A percentile compares a stretch with the other conserved stretches of the same genome.
Evolutionary conservation across 2,797 vertebrate species (phyloP).

Genomic region (Mormyrops boulengeri): DNA sequence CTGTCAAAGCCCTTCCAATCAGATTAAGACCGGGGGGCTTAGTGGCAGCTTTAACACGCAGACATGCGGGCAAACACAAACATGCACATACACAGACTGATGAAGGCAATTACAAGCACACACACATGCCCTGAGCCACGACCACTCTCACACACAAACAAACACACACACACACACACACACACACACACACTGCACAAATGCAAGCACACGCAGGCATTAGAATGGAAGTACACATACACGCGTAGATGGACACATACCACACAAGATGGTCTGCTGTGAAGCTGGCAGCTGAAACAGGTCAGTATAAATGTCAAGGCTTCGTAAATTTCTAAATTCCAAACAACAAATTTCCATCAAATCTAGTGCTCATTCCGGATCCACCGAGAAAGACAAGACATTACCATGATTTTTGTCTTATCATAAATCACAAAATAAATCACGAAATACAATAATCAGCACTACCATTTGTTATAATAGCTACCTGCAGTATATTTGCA

Average conservation of each 20-base stretch:
- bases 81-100: background rate
- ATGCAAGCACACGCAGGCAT: background rate
- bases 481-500: background rate
- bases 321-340: background rate
- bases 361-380: background rate
- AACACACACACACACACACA: background rate
- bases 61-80: background rate
- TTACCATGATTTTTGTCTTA: background rate
- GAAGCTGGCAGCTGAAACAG: background rate
- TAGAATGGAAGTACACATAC: background rate
- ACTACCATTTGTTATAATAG: background rate
- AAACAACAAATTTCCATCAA: background rate
- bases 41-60: background rate
- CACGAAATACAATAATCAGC: background rate
- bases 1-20: slow-evolving; percentile 18
- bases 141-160: background rate
- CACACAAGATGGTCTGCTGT: background rate
- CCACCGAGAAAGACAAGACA: background rate
- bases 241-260: background rate
- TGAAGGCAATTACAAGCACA: background rate
- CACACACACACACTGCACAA: background rate
- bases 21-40: background rate
- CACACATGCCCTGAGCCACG: background rate
- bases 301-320: background rate
- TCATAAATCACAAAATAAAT: background rate